These are phyloP conservation scores for Drosophila lowei DNA, from an alignment of 1,140 invertebrate species.

Conservation along the genomic window DNA sequence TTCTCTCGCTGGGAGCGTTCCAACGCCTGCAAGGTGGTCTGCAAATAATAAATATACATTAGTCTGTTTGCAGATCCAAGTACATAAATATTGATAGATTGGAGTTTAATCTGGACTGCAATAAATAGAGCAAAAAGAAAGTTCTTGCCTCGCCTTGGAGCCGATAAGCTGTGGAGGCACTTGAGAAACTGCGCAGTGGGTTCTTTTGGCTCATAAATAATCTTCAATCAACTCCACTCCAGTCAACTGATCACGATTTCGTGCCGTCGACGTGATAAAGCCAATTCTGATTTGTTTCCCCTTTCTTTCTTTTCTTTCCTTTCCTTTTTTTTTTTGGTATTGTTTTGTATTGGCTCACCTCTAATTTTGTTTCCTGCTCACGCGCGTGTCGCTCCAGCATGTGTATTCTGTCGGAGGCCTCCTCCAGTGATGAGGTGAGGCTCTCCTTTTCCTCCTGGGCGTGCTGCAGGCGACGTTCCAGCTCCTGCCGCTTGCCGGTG, in stretches of 20 bases:
- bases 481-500: conserved; percentile 91
- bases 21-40: conserved; percentile 85
- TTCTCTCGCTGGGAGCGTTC: conserved; percentile 87
- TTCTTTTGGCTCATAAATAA: conserved; percentile 61
- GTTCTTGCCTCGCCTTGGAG: conserved; percentile 32
- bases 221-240: conserved; percentile 24
- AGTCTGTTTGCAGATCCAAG: background rate
- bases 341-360: conserved; percentile 55
- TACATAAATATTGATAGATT: conserved; percentile 42
- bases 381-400: conserved; percentile 92
- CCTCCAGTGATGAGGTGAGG: conserved; percentile 91
- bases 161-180: conserved; percentile 50
- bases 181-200: conserved; percentile 70
- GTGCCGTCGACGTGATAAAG: conserved; percentile 57
- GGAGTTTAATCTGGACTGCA: conserved; percentile 26
- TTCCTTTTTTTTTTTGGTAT: background rate
- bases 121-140: conserved; percentile 57
- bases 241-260: conserved; percentile 56
- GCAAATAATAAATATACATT: conserved; percentile 27
- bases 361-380: conserved; percentile 89
- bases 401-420: conserved; percentile 93
- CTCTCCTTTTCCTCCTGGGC: conserved; percentile 91
- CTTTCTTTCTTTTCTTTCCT: background rate
- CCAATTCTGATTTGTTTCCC: conserved; percentile 23
- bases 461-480: conserved; percentile 90